These are phyloP conservation scores for Platerodrilus igneus DNA, from an alignment of 2,888 invertebrate genomes.

Conservation along the genomic window DNA sequence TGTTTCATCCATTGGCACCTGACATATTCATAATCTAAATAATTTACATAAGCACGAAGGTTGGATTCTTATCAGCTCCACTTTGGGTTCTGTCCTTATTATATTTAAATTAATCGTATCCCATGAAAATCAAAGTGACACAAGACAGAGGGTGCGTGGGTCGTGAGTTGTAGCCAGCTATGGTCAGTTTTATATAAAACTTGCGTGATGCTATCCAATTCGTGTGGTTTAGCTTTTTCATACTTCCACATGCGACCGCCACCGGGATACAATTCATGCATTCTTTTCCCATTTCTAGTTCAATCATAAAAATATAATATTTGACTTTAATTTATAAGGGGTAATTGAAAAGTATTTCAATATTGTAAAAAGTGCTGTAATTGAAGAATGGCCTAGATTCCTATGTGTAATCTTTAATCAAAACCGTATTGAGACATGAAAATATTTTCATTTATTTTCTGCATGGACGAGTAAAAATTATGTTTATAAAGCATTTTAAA, in stretches of 20 bases:
- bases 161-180: too few relatives aligned
- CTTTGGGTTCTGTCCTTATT: constrained; percentile 24
- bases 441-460: too few relatives aligned
- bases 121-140: constrained; percentile 39
- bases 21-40: constrained; percentile 15
- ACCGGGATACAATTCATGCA: constrained; percentile 14
- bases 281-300: constrained; percentile 2
- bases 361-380: too few relatives aligned
- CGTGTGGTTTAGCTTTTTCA: constrained; percentile 29
- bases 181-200: constrained; percentile 36
- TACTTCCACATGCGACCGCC: constrained; percentile 32
- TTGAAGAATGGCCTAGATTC: too few relatives aligned
- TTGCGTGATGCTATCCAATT: constrained; percentile 37
- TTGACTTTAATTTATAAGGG: too few relatives aligned
- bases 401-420: too few relatives aligned
- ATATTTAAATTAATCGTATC: constrained; percentile 38
- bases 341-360: too few relatives aligned
- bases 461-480: too few relatives aligned
- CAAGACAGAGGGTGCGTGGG: constrained; percentile 39
- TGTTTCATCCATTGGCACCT: constrained; percentile 14
- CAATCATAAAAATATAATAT: too few relatives aligned
- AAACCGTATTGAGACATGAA: too few relatives aligned
- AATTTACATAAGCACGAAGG: constrained; percentile 7
- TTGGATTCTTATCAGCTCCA: constrained; percentile 10
- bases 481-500: too few relatives aligned